A percentile compares a stretch with the other conserved stretches of the same genome.
These are phyloP conservation scores for Dendrolimus kikuchii DNA, from an alignment of 1,140 invertebrate genomes.

Conservation along the genomic window DNA sequence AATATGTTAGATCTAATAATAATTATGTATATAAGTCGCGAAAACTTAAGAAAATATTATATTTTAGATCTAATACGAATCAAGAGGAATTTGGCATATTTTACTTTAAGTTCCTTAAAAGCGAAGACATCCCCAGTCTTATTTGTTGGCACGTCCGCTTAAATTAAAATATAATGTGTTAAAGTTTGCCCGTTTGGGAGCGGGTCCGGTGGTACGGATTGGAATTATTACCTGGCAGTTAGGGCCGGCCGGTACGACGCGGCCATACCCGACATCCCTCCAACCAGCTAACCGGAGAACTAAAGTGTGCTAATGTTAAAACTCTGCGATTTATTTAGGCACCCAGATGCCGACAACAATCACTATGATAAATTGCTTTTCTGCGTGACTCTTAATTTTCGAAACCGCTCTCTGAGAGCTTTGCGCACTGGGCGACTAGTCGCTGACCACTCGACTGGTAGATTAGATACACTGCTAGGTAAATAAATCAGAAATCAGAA, in stretches of 20 bases:
- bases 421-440: too few species aligned
- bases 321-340: slow-evolving; percentile 52
- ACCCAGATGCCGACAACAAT: slow-evolving; percentile 54
- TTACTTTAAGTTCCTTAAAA: too few species aligned
- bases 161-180: slow-evolving; percentile 57
- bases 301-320: slow-evolving; percentile 37
- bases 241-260: slow-evolving; percentile 21
- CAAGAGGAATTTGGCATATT: too few species aligned
- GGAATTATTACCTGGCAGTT: slow-evolving; percentile 58
- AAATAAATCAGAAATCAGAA: too few species aligned
- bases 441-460: too few species aligned
- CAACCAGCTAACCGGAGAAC: slow-evolving; percentile 10
- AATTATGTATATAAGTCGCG: too few species aligned
- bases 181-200: slow-evolving; percentile 55
- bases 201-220: slow-evolving; percentile 45
- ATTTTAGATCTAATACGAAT: too few species aligned
- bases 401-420: slow-evolving; percentile 22
- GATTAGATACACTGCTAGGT: too few species aligned
- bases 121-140: slow-evolving; percentile 15
- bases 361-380: slow-evolving; percentile 46
- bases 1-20: too few species aligned
- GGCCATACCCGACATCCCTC: slow-evolving; percentile 17
- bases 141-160: slow-evolving; percentile 31
- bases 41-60: too few species aligned
- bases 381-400: slow-evolving; percentile 32